A percentile compares a stretch with the other conserved stretches of the same genome.
These are phyloP conservation scores for Diorhabda carinulata DNA, from an alignment of 1,140 invertebrate species.

Conservation along the genomic window DNA sequence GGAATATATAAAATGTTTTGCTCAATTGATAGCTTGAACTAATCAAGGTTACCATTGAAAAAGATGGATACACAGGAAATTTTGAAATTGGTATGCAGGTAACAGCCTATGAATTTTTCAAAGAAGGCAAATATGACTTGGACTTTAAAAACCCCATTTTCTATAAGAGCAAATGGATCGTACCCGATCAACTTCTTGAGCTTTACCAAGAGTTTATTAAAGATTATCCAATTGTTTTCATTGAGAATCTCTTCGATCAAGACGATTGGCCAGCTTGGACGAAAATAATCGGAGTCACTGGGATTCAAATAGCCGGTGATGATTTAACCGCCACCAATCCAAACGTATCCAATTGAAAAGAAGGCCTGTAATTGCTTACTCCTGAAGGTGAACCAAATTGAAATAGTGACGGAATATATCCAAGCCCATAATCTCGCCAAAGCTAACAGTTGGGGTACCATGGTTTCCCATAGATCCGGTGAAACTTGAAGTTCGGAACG, in stretches of 20 bases:
- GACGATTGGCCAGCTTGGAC: slow-evolving; percentile 96
- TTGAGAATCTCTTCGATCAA: slow-evolving; percentile 98
- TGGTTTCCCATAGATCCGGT: slow-evolving; percentile 97
- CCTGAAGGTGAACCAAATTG: slow-evolving; percentile 98
- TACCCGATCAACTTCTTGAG: slow-evolving; percentile 76
- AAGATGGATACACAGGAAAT: slow-evolving; percentile 91
- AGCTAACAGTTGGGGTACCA: slow-evolving; percentile 93
- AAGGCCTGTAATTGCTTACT: slow-evolving; percentile 96
- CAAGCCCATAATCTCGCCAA: slow-evolving; percentile 92
- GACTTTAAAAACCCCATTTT: slow-evolving; percentile 96
- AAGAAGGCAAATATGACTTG: slow-evolving; percentile 86
- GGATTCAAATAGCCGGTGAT: slow-evolving; percentile 93
- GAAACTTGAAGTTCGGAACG: slow-evolving; percentile 99
- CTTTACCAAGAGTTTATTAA: slow-evolving; percentile 90
- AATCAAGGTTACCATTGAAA: slow-evolving; percentile 87
- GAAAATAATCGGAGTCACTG: slow-evolving; percentile 70
- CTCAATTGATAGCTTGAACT: slow-evolving; percentile 58
- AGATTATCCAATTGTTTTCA: slow-evolving; percentile 94
- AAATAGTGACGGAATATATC: slow-evolving; percentile 95
- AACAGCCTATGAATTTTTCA: slow-evolving; percentile 93
- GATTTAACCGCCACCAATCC: slow-evolving; percentile 94
- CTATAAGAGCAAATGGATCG: slow-evolving; percentile 72
- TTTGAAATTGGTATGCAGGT: slow-evolving; percentile 99
- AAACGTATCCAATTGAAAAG: slow-evolving; percentile 93
- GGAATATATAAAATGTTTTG: no score